Conservation (phyloP, 1,140 invertebrate genomes). For the Mercenaria mercenaria region DNA sequence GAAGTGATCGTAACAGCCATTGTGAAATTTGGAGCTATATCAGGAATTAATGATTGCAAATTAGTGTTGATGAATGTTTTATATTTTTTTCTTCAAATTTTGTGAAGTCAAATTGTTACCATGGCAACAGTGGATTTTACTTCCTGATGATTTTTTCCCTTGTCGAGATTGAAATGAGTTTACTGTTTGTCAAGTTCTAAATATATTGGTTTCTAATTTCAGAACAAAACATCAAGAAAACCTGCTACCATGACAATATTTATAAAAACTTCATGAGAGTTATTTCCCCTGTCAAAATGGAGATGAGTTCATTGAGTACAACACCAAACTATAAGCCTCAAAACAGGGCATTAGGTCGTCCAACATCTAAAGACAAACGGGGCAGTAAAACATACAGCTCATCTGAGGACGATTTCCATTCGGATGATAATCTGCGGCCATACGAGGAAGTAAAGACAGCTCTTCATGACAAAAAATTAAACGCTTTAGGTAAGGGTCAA, state of each 20-base stretch:
- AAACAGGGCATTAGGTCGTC: constrained; percentile 36
- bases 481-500: constrained; percentile 79
- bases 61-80: neutral
- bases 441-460: constrained; percentile 84
- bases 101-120: too few relatives aligned
- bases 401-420: constrained; percentile 82
- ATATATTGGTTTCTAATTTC: neutral
- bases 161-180: too few relatives aligned
- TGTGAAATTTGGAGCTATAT: neutral
- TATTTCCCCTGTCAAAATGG: constrained; percentile 49
- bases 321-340: constrained; percentile 58
- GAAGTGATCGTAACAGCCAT: neutral
- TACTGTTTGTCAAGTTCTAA: too few relatives aligned
- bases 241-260: neutral
- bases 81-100: too few relatives aligned
- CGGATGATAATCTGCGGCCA: constrained; percentile 83
- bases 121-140: too few relatives aligned
- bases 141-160: too few relatives aligned
- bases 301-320: constrained; percentile 62
- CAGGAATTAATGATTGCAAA: neutral
- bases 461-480: constrained; percentile 83
- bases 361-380: constrained; percentile 70
- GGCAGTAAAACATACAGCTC: constrained; percentile 80
- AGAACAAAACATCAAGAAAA: neutral
- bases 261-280: constrained; percentile 36